Evolutionary conservation across 2,113 vertebrate genomes (phyloP).

Genomic region (Oryzias woworae): DNA sequence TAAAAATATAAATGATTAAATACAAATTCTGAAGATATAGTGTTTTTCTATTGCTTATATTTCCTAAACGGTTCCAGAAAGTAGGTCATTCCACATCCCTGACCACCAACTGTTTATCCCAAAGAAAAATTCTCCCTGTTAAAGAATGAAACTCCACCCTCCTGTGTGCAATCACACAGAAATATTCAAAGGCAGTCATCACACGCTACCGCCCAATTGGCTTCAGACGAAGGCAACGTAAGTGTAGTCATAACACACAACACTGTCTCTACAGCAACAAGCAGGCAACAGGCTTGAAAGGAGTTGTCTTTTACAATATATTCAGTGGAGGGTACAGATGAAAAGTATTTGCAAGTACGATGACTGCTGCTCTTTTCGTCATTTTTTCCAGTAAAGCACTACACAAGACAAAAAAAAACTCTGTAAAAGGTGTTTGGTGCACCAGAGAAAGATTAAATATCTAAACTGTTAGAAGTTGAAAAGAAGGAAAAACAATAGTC

Average conservation of each 20-base stretch:
- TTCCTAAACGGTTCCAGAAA: slow-evolving; percentile 6
- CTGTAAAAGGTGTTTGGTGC: too few species aligned
- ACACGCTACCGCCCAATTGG: slow-evolving; percentile 33
- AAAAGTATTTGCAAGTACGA: too few species aligned
- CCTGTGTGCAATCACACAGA: slow-evolving; percentile 3
- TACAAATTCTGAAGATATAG: not conserved
- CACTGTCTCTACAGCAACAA: slow-evolving; percentile 56
- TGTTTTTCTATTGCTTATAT: not conserved
- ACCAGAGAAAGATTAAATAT: too few species aligned
- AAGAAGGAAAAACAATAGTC: too few species aligned
- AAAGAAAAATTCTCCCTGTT: slow-evolving; percentile 22
- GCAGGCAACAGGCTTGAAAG: slow-evolving; percentile 23
- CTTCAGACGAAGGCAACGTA: slow-evolving; percentile 36
- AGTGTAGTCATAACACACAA: slow-evolving; percentile 48
- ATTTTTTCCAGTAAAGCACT: too few species aligned
- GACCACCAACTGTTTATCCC: slow-evolving; percentile 42
- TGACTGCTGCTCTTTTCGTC: too few species aligned
- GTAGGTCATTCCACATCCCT: slow-evolving; percentile 28
- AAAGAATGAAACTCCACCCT: slow-evolving; percentile 36
- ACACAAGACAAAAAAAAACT: too few species aligned
- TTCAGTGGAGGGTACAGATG: not conserved
- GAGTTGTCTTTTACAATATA: slow-evolving; percentile 16
- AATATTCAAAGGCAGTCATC: not conserved
- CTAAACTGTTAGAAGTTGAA: too few species aligned
- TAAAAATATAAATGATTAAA: too few species aligned